Evolutionary conservation across 2,797 vertebrate species (phyloP).

Genomic region (Odontamblyopus rebecca): DNA sequence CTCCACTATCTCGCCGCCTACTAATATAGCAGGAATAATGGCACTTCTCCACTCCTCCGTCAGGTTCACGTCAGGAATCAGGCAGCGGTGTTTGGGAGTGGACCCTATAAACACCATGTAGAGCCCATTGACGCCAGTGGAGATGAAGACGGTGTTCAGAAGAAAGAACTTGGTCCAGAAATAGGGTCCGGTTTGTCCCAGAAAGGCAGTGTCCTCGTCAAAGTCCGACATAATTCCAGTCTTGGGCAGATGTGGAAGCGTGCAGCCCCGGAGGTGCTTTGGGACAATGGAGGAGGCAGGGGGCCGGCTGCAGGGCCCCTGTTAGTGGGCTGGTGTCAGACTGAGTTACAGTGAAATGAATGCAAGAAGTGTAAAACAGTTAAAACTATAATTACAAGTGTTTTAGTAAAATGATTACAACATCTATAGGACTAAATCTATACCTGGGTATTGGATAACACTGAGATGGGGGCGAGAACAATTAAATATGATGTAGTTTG

Average conservation of each 20-base stretch:
- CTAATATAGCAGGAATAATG: conserved; percentile 75
- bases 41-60: conserved; percentile 81
- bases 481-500: too few relatives aligned
- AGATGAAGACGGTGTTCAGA: conserved; percentile 85
- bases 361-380: neutral
- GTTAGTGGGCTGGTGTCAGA: conserved; percentile 43
- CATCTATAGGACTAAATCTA: too few relatives aligned
- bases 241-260: conserved; percentile 16
- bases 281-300: conserved; percentile 22
- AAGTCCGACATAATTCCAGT: conserved; percentile 80
- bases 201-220: conserved; percentile 80
- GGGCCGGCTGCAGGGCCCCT: neutral
- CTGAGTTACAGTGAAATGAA: conserved; percentile 23
- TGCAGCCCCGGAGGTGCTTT: conserved; percentile 31
- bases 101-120: conserved; percentile 84
- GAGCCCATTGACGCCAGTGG: conserved; percentile 86
- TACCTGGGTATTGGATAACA: too few relatives aligned
- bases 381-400: too few relatives aligned
- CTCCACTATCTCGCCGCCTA: conserved; percentile 57
- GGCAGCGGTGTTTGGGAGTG: conserved; percentile 82
- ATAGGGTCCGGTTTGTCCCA: conserved; percentile 84
- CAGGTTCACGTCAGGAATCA: conserved; percentile 80
- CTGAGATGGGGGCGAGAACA: too few relatives aligned
- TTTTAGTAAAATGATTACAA: too few relatives aligned
- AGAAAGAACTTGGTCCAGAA: conserved; percentile 85